Conservation (phyloP, 30 jellyfish, hydroid and myxozoan genomes). For the Cassiopea andromeda region DNA sequence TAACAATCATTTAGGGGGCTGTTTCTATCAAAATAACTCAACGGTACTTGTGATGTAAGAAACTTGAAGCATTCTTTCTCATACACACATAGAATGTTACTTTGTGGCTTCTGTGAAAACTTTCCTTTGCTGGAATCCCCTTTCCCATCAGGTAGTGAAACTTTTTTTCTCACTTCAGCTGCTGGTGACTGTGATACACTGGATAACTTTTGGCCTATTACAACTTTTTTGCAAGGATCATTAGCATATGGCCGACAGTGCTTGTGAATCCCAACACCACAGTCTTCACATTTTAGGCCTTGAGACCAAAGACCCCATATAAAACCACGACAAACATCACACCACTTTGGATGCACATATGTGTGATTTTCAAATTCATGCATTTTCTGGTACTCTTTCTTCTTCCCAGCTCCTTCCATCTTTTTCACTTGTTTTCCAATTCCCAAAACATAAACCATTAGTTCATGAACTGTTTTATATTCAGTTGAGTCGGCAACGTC, state of each 20-base stretch:
- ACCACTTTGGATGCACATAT: constrained; percentile 94
- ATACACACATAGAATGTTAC: constrained; percentile 19
- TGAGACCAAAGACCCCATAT: constrained; percentile 95
- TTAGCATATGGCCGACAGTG: constrained; percentile 74
- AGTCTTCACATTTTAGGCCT: constrained; percentile 92
- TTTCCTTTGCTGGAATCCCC: constrained; percentile 1
- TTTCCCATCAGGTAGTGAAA: constrained; percentile 34
- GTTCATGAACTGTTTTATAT: constrained; percentile 74
- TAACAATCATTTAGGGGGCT: constrained; percentile 51
- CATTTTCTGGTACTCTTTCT: constrained; percentile 75
- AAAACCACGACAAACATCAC: constrained; percentile 88
- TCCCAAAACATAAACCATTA: constrained; percentile 79
- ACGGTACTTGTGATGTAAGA: constrained; percentile 48
- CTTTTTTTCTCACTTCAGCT: constrained; percentile 11
- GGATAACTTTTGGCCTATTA: constrained; percentile 68
- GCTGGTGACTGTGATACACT: constrained; percentile 26
- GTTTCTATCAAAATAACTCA: constrained; percentile 49
- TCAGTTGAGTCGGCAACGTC: constrained; percentile 71
- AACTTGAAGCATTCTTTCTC: constrained; percentile 55
- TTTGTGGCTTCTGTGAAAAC: constrained; percentile 1
- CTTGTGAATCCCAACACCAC: constrained; percentile 90
- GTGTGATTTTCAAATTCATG: constrained; percentile 83
- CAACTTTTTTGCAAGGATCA: constrained; percentile 83
- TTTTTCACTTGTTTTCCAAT: constrained; percentile 59
- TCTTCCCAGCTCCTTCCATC: constrained; percentile 54